Percentiles rank a stretch among this genome's conserved stretches.
These are phyloP conservation scores for Neolamprologus tretocephalus DNA, from an alignment of 2,113 vertebrate species.

Conservation along the genomic window DNA sequence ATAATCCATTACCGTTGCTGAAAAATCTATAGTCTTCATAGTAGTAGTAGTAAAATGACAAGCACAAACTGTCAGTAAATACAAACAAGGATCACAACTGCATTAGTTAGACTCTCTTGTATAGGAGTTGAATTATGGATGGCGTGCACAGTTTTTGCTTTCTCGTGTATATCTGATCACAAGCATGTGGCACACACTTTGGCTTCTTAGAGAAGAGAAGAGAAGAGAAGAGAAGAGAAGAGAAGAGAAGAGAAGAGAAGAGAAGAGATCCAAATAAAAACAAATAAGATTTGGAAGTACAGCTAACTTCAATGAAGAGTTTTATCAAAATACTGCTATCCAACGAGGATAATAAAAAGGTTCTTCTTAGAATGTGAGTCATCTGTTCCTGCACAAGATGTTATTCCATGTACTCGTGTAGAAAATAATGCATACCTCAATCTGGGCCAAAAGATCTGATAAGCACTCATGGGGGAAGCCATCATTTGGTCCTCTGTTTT, in stretches of 20 bases:
- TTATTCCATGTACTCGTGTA: neutral
- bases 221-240: neutral
- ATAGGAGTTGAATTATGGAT: neutral
- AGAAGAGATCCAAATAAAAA: neutral
- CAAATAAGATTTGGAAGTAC: neutral
- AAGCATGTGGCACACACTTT: neutral
- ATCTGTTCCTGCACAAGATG: neutral
- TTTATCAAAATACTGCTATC: neutral
- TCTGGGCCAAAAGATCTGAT: neutral
- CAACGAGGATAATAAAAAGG: neutral
- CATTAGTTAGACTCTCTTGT: neutral
- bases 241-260: neutral
- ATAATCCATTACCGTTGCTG: constrained; percentile 14
- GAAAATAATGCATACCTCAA: constrained; percentile 10
- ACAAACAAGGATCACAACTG: neutral
- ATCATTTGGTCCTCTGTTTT: constrained; percentile 5
- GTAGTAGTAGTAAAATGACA: constrained; percentile 13
- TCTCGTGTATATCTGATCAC: constrained; percentile 2
- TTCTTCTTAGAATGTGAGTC: neutral
- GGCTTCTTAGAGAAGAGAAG: neutral
- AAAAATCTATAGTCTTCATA: neutral
- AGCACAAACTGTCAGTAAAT: neutral
- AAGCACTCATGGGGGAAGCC: neutral
- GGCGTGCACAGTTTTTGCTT: neutral
- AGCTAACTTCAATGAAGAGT: neutral